Evolutionary conservation across 2,113 vertebrate genomes (phyloP).

Genomic region (Anolis sagrei): DNA sequence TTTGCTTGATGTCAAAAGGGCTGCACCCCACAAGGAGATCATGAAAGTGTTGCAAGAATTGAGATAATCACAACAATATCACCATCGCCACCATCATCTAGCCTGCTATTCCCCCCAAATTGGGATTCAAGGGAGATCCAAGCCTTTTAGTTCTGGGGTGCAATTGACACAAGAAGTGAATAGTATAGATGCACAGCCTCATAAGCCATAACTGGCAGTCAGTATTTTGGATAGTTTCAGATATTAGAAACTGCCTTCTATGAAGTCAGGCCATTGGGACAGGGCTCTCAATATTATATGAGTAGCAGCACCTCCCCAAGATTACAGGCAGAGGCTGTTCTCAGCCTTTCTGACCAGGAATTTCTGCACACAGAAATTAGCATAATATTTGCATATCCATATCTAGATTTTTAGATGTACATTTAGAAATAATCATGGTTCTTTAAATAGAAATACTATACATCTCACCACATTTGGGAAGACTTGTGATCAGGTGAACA

Average conservation of each 20-base stretch:
- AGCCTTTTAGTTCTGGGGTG: background rate
- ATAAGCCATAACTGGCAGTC: background rate
- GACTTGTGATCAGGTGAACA: background rate
- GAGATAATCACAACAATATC: background rate
- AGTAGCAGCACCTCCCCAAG: background rate
- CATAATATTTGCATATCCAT: background rate
- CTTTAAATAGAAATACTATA: background rate
- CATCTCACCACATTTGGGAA: background rate
- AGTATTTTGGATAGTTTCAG: background rate
- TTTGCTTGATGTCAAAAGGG: background rate
- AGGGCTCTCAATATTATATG: background rate
- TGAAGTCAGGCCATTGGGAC: background rate
- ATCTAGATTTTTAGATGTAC: background rate
- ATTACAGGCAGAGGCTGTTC: too few relatives aligned
- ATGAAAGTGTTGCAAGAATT: background rate
- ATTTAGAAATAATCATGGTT: background rate
- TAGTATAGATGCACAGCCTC: background rate
- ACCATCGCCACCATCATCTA: too few relatives aligned
- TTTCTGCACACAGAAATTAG: background rate
- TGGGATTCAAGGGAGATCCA: too few relatives aligned
- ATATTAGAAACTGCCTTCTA: background rate
- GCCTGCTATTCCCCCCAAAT: too few relatives aligned
- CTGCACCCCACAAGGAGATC: background rate
- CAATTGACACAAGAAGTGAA: background rate
- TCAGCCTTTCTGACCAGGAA: too few relatives aligned